These are phyloP conservation scores for Otolemur garnettii DNA, from an alignment of 2,113 vertebrate genomes.

Conservation along the genomic window DNA sequence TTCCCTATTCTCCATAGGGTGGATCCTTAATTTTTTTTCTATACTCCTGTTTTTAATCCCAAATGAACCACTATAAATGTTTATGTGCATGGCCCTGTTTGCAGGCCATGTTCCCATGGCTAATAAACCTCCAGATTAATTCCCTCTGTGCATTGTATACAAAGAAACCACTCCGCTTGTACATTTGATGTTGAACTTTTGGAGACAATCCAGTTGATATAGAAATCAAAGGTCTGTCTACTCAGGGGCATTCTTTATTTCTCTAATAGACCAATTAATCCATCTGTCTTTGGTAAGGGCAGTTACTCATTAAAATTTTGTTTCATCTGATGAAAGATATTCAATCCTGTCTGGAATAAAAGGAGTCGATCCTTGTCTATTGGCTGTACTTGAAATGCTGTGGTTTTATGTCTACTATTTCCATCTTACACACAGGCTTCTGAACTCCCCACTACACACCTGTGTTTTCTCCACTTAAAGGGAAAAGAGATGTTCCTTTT, in stretches of 20 bases:
- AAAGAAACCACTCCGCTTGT: neutral
- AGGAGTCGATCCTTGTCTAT: neutral
- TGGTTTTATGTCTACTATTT: neutral
- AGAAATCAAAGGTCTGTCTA: neutral
- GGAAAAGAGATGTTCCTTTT: neutral
- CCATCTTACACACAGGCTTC: neutral
- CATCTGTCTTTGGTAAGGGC: neutral
- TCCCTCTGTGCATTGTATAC: neutral
- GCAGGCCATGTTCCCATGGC: neutral
- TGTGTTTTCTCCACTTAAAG: neutral
- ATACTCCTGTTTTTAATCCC: neutral
- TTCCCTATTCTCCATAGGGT: neutral
- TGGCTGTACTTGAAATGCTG: neutral
- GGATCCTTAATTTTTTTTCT: neutral
- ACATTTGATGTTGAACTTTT: neutral
- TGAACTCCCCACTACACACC: neutral
- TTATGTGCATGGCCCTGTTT: neutral
- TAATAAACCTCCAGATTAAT: neutral
- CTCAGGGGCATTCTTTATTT: neutral
- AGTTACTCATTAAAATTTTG: slow-evolving; percentile 25
- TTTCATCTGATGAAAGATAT: neutral
- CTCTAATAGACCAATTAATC: neutral
- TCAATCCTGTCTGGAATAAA: neutral
- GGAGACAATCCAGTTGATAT: neutral
- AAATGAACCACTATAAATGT: neutral